Base-by-base conservation (phyloP, 1,140 invertebrate species). In the Ceratoteleas bidentatus region DNA sequence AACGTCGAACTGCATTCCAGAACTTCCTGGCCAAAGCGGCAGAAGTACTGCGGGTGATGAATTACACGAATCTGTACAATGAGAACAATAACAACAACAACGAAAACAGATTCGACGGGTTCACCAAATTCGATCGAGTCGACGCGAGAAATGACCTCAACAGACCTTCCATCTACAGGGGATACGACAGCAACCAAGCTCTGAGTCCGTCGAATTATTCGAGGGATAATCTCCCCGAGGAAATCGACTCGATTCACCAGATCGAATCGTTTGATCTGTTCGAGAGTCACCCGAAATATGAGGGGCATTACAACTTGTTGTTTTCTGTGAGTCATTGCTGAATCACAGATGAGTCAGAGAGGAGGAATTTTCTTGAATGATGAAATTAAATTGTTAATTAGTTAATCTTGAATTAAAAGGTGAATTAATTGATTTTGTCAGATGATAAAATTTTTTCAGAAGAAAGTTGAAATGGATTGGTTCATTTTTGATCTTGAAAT, bases 271-370 rank as follows among this genome's bases (percentile, higher is more conserved):
- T 96, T 84, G 90, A 93, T 54, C 87, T 96, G 16, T 96, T 96
- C 85, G 95, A 96, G 84, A 96, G 95, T 1, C 91, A 92, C 43
- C 93, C 93, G 4, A 91, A 92, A 85, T 96, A 96, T 87, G 94
- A 94, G 13, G 89, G 90, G 45, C 91, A 92, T 53, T 92, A 93
- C 70, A 96, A 96, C 91, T 89, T 96, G 40, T 79, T 96, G 6
- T 95, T 96, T 81, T 94, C 95, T 80, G 95, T 95, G 89, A 88
- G 83, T 86, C n/a, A n/a, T n/a, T n/a, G n/a, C n/a, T n/a, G n/a
- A n/a, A n/a, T n/a, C n/a, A n/a, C n/a, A n/a, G n/a, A n/a, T n/a
- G n/a, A n/a, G n/a, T n/a, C n/a, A n/a, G n/a, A n/a, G n/a, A n/a
- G n/a, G n/a, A n/a, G n/a, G n/a, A n/a, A n/a, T n/a, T n/a, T n/a